phyloP scores from a whole-genome alignment of 2,888 invertebrate genomes.

The Gnatocerus cornutus region DNA sequence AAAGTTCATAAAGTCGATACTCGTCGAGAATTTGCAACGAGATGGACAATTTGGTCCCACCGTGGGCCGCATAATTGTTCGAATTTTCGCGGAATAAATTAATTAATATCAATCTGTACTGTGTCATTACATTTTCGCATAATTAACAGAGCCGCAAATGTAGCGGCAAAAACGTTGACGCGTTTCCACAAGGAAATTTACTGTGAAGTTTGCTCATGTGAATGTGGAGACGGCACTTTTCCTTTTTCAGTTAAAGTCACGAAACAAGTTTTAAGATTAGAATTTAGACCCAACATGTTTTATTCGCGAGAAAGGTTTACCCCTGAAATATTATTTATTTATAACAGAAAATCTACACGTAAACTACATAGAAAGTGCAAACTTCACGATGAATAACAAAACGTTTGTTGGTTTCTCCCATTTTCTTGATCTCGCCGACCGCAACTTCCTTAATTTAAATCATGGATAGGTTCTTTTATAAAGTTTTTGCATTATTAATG shows the following conservation, averaged over 20 bases:
- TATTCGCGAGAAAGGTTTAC: slow-evolving; percentile 32
- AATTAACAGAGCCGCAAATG: slow-evolving; percentile 2
- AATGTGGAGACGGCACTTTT: slow-evolving; percentile 22
- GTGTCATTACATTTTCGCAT: neutral
- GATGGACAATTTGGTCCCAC: slow-evolving; percentile 21
- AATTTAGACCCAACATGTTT: slow-evolving; percentile 37
- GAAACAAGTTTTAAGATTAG: slow-evolving; percentile 38
- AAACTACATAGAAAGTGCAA: slow-evolving; percentile 32
- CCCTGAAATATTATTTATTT: slow-evolving; percentile 42
- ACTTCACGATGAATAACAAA: slow-evolving; percentile 43
- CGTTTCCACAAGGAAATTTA: slow-evolving; percentile 5
- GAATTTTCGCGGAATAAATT: slow-evolving; percentile 20
- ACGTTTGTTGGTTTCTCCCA: slow-evolving; percentile 19
- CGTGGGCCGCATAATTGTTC: slow-evolving; percentile 6
- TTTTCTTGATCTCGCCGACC: slow-evolving; percentile 18
- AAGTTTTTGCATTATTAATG: slow-evolving; percentile 37
- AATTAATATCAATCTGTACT: neutral
- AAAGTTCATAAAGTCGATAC: slow-evolving; percentile 42
- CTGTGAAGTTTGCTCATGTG: slow-evolving; percentile 18
- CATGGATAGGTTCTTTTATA: slow-evolving; percentile 28
- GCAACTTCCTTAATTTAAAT: slow-evolving; percentile 34
- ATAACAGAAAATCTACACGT: slow-evolving; percentile 40
- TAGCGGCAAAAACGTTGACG: slow-evolving; percentile 5
- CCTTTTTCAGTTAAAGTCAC: slow-evolving; percentile 32
- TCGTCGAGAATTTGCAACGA: slow-evolving; percentile 35